Evolutionary conservation across 2,797 vertebrate species (phyloP).

Genomic region (Danio choprae): DNA sequence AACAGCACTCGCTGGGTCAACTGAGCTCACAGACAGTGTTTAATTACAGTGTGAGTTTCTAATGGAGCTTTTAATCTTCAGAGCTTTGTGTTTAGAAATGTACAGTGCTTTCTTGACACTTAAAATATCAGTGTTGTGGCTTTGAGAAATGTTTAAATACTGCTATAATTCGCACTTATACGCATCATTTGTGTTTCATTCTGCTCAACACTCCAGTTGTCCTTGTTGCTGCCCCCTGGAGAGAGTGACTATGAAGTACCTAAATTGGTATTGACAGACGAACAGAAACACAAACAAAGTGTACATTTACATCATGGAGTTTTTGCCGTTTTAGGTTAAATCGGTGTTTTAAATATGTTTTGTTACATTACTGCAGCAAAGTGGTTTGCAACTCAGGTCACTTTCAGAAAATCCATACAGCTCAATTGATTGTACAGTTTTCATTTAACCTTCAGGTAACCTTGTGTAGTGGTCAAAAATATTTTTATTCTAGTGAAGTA

Average conservation of each 20-base stretch:
- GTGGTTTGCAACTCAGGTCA: too few species aligned
- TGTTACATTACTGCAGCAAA: too few species aligned
- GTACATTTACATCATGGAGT: not conserved
- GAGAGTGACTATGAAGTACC: constrained; percentile 10
- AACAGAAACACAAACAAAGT: constrained; percentile 12
- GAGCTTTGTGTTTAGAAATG: not conserved
- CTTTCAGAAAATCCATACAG: too few species aligned
- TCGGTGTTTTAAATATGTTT: too few species aligned
- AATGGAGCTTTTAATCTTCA: constrained; percentile 7
- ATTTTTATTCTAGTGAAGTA: too few species aligned
- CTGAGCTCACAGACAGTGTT: constrained; percentile 17
- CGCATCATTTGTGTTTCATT: not conserved
- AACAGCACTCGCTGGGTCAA: constrained; percentile 25
- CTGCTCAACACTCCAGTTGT: constrained; percentile 9
- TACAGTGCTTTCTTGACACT: constrained; percentile 5
- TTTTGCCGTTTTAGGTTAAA: not conserved
- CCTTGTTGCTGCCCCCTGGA: constrained; percentile 34
- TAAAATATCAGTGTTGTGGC: not conserved
- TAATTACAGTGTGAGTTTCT: constrained; percentile 14
- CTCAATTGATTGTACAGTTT: too few species aligned
- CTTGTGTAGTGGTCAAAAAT: too few species aligned
- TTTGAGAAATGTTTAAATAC: not conserved
- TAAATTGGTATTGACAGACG: constrained; percentile 33
- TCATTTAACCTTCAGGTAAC: too few species aligned
- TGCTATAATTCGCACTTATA: not conserved